A percentile compares a stretch with the other conserved stretches of the same genome.
These are phyloP conservation scores for Lindbergichthys nudifrons DNA, from an alignment of 2,797 vertebrate genomes.

Conservation along the genomic window DNA sequence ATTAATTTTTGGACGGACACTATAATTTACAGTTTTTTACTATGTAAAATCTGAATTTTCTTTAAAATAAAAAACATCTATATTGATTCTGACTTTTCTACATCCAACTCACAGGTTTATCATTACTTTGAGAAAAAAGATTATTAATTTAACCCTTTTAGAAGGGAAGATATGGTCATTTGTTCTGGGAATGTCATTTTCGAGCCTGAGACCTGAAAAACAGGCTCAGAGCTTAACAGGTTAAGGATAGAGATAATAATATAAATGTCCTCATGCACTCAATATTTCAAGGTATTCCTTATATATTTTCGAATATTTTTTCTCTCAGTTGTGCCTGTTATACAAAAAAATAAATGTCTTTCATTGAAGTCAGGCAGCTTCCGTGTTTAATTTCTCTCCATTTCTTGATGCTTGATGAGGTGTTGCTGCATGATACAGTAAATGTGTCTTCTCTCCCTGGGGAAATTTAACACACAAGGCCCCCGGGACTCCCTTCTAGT, in stretches of 20 bases:
- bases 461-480: conserved; percentile 3
- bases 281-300: not conserved
- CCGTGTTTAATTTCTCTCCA: not conserved
- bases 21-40: no score
- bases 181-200: no score
- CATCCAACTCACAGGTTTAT: no score
- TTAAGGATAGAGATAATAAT: not conserved
- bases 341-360: not conserved
- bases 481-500: not conserved
- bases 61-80: no score
- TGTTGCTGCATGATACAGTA: not conserved
- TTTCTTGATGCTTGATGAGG: conserved; percentile 2
- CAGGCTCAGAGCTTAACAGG: no score
- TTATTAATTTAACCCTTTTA: no score
- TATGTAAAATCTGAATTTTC: no score
- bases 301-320: not conserved
- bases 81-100: no score
- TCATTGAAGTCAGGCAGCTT: not conserved
- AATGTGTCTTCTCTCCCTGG: not conserved
- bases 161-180: no score
- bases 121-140: no score
- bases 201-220: no score
- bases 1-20: no score
- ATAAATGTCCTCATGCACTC: not conserved
- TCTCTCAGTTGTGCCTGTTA: not conserved